Base-by-base conservation (phyloP, 2,113 vertebrate genomes). In the Oceanites oceanicus region DNA sequence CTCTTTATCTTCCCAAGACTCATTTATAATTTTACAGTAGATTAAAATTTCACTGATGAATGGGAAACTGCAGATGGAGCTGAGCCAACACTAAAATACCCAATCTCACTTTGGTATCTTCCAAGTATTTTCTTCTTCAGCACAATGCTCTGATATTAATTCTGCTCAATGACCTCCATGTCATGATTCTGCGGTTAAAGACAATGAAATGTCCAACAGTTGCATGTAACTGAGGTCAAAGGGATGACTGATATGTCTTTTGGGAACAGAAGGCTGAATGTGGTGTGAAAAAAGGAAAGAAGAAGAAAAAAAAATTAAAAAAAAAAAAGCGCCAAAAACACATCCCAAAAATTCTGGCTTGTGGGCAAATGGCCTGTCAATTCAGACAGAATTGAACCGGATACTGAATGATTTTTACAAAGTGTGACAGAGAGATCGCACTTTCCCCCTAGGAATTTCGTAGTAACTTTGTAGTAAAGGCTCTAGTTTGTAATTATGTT, bases 1-100 rank as follows among this genome's bases (percentile, higher is more conserved):
- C 32, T 56, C 93, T 97, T 96, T 94, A 86, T 93, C 93, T 88
- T 82, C 49, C 19, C 19, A 92, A 80, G 80, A 85, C n/a, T 91
- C 77, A 95, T 96, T 97, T 96, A 87, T 95, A 95, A 94, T 86
- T 91, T 91, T 97, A 45, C 71, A 95, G 45, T 32, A 94, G 84
- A 96, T 92, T 91, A 90, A 87, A 92, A 92, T 92, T 95, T 97
- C 42, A 70, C 66, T 95, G 92, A 92, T 96, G 94, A 97, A 95
- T 92, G 84, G 42, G 58, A 66, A 95, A 88, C 71, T 88, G 74
- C 49, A 70, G 29, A 90, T 95, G 88, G 90, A 84, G n/a, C 80
- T 78, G 61, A 85, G 94, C 62, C 86, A 95, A 75, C 22, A 73
- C 84, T 87, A 95, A 97, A 98, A 96, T 86, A 97, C 52, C 44